Evolutionary conservation across 2,888 invertebrate genomes (phyloP), one percentile per base, ranked within the genome.

Genomic region (Caenorhabditis sp.): DNA sequence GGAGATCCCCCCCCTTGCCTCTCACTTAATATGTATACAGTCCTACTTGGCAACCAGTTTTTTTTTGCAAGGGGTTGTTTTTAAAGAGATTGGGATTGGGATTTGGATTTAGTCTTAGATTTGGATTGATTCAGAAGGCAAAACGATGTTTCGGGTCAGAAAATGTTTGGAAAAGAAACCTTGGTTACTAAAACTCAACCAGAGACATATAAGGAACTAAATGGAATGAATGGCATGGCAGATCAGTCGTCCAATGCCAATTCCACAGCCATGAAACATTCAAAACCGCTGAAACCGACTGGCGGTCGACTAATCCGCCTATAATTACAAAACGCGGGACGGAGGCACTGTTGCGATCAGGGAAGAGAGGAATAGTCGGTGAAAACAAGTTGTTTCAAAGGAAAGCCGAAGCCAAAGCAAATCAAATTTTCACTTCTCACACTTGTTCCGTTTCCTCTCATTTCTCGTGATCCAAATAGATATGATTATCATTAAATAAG

Each of bases 1-100:
- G 61, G 60, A 67, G 67, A 67, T 76, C 67, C 67, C 76, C 35
- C 13, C 9, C 13, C 40, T 13, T 28, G 40, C 32, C 32, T 32
- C 18, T 28, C 47, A 62, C 72, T 67, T 65, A 74, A 67, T 67
- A 67, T 67, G 76, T 76, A 76, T 76, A 76, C 67, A 76, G 67
- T 74, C 65, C 64, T 15, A 65, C 58, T 35, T 64, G 64, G 37
- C 71, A 67, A 76, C 76, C 65, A 76, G 76, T 76, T 76, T 76
- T 67, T 65, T 20, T 40, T 13, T 11, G 40, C 11, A 40, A 40
- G n/a, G n/a, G n/a, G n/a, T n/a, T n/a, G n/a, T n/a, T n/a, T n/a
- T n/a, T n/a, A n/a, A n/a, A n/a, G n/a, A n/a, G n/a, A n/a, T n/a
- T n/a, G n/a, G n/a, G n/a, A n/a, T n/a, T n/a, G n/a, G n/a, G n/a